Conservation (phyloP, 2,113 vertebrate species). For the Gasterosteus nipponicus region DNA sequence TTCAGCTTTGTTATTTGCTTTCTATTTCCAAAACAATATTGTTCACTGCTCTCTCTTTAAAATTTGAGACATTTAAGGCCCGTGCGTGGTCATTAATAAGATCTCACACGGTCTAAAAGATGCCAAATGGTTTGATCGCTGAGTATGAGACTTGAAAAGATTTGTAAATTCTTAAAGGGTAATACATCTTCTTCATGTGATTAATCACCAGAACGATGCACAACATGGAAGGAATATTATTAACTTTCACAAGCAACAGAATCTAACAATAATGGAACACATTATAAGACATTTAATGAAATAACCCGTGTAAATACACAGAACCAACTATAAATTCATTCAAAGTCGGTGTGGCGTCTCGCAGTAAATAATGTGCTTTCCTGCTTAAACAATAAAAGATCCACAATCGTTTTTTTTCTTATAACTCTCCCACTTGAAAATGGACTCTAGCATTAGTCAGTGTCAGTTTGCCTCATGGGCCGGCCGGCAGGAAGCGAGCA, state of each 20-base stretch:
- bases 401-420: not conserved
- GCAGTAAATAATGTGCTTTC: not conserved
- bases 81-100: not conserved
- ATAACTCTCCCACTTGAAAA: not conserved
- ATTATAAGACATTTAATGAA: not conserved
- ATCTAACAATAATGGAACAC: not conserved
- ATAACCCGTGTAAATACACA: not conserved
- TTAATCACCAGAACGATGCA: not conserved
- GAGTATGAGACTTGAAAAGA: not conserved
- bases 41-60: not conserved
- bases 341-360: not conserved
- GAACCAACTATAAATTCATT: not conserved
- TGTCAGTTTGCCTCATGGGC: constrained; percentile 18
- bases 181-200: not conserved
- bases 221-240: not conserved
- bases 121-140: not conserved
- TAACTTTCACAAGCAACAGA: not conserved
- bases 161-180: not conserved
- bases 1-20: not conserved
- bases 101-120: not conserved
- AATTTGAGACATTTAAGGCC: not conserved
- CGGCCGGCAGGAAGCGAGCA: constrained; percentile 50
- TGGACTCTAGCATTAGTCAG: not conserved
- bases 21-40: not conserved
- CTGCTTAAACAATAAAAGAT: not conserved